Evolutionary conservation across 2,888 invertebrate species (phyloP), one percentile per base, ranked within the genome.

Genomic region (Caenorhabditis sp.): DNA sequence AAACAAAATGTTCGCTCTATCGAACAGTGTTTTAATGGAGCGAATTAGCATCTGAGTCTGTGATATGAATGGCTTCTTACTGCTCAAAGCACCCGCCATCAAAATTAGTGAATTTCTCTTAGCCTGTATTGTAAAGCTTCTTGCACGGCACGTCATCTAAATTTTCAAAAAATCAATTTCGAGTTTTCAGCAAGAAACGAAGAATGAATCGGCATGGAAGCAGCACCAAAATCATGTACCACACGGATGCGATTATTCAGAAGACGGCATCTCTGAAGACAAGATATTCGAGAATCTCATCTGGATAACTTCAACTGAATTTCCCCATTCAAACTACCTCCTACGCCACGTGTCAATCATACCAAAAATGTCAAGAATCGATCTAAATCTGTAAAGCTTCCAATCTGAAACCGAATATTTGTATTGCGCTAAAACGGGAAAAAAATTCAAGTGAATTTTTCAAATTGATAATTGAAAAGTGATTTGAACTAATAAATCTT

Each of bases 181-280:
- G 5, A 24, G 28, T 59, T 81, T 81, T 24, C 81, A 81, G 81
- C 64, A 31, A 58, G 5, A 64, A 72, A 24, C 56, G 69, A 35
- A 44, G 63, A 26, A 59, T 70, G 38, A 72, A 70, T 22, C 81
- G 75, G 6, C 75, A 69, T 54, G 75, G 75, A 54, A 70, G 70
- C 64, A 81, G 81, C 47, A 75, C 75, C 12, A 75, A 70, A 44
- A 70, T 81, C 26, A 70, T 74, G 49, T 75, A 58, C 49, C 61
- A 81, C 49, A 70, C 75, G 14, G 75, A 75, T 26, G 58, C 63
- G 0, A 64, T 64, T 3, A 31, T 82, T 12, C 59, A 66, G 8
- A 76, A 72, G 49, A 66, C 72, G n/a, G 16, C 64, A 0, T 76
- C 81, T 4, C 5, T 64, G 24, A 82, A 76, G 7, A 76, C 82